Evolutionary conservation across 2,113 vertebrate genomes (phyloP).

Genomic region (Charina bottae): DNA sequence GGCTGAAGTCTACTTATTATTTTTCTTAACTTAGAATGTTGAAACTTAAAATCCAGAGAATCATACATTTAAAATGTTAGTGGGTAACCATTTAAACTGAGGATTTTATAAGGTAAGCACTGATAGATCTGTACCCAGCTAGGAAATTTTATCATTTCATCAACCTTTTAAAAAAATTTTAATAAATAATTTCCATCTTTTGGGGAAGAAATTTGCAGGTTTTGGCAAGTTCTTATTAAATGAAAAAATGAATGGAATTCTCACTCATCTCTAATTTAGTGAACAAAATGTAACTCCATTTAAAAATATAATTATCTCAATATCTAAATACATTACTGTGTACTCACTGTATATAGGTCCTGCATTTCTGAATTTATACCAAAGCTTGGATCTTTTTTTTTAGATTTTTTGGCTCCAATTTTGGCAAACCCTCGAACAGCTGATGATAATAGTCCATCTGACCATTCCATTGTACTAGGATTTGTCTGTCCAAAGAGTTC

Average conservation of each 20-base stretch:
- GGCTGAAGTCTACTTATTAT: background rate
- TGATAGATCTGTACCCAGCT: background rate
- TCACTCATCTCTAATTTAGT: background rate
- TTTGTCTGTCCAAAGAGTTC: conserved; percentile 72
- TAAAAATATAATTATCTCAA: background rate
- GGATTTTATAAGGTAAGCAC: background rate
- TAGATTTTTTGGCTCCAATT: conserved; percentile 3
- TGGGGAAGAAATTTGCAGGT: background rate
- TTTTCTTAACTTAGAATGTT: background rate
- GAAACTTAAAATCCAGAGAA: background rate
- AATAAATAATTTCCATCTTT: background rate
- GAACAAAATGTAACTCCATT: background rate
- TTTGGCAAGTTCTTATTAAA: background rate
- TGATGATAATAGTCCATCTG: conserved; percentile 69
- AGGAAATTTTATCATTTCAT: background rate
- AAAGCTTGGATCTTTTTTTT: conserved; percentile 1
- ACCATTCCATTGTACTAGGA: conserved; percentile 72
- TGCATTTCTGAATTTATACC: conserved; percentile 25
- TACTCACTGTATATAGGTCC: conserved; percentile 55
- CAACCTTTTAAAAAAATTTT: background rate
- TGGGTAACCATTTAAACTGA: background rate
- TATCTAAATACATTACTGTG: background rate
- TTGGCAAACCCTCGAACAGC: conserved; percentile 63
- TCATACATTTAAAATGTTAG: background rate
- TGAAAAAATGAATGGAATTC: background rate